Base-by-base conservation (phyloP, 1,140 invertebrate genomes). In the Atta cephalotes region DNA sequence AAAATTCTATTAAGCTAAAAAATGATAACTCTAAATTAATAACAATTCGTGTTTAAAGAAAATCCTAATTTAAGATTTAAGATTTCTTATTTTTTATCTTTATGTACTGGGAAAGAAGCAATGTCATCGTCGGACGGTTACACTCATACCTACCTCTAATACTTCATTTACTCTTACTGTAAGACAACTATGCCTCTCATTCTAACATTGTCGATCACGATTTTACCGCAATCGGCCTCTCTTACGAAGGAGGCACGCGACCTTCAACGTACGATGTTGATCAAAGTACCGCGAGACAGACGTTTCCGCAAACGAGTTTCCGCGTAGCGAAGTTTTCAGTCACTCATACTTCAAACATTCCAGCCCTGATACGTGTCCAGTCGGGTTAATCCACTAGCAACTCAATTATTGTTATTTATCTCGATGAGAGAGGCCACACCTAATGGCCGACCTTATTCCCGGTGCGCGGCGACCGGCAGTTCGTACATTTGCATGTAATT, bases 401-500 rank as follows among this genome's bases (percentile, higher is more conserved):
- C 78, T 80, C 89, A 87, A 90, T 90, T 90, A 90, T 90, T 87
- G 85, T 89, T 89, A 87, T 87, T 89, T 89, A 89, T 90, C 82
- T 87, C 71, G 89, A 90, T 89, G 88, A 31, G 39, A 28, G 9
- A 28, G 39, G 87, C 65, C 86, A 62, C 80, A 68, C 88, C 85
- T 90, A 90, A 92, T 91, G 62, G 51, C 70, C 90, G 91, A 87
- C 89, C 92, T 90, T 92, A 92, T 92, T 92, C 88, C 74, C 85
- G 84, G 60, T 80, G 62, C 72, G 72, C 39, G 86, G 72, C 39
- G 81, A 66, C 72, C 85, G 85, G 88, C 89, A 87, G 85, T 90
- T 87, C 65, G 71, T 87, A 88, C 72, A 93, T 92, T 92, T 93
- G 86, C 89, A 92, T 90, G 91, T 88, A 92, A 93, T 92, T 92